Base-by-base conservation (phyloP, 2,113 vertebrate genomes). In the Natator depressus region DNA sequence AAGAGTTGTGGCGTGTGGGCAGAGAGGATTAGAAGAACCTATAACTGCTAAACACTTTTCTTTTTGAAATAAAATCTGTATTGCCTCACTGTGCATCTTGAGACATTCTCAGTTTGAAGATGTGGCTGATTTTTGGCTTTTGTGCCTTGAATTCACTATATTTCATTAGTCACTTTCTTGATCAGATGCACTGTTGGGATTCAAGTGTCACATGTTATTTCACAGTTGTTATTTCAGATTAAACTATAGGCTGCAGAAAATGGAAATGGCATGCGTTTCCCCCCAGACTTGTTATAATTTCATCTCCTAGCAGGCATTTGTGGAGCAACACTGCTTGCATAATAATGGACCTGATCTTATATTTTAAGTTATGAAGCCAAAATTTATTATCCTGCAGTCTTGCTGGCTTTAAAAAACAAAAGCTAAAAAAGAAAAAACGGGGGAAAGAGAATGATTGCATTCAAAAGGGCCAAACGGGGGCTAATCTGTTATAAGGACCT, bases 151-250 rank as follows among this genome's bases (percentile, higher is more conserved):
- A 89, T 38, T 86, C 83, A 89, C 53, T 84, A 93, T 94, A 95
- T 96, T 97, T 96, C 92, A 94, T 96, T 90, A 65, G 84, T 84
- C 51, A 89, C 82, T 96, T 96, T 94, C 82, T 80, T 86, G 87
- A 46, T 95, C 96, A 80, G 16, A 50, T 42, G 82, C 78, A 50
- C 94, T 97, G 89, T 91, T 31, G 85, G 96, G 78, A 94, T 94
- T 50, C 20, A 50, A 92, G 75, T 80, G 87, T 96, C 93, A 62
- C 94, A 75, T 13, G 0, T 85, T 90, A 90, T 72, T 55, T 95
- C 96, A 87, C 96, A 97, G 96, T 97, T 96, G 96, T 93, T 97
- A 96, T 96, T 97, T 97, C 96, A 91, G 88, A 95, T 97, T 97
- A 98, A 97, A 97, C 69, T 80, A 57, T 93, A 96, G 87, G 94